Base-by-base conservation (phyloP, 2,113 vertebrate species). In the Hoplias malabaricus region DNA sequence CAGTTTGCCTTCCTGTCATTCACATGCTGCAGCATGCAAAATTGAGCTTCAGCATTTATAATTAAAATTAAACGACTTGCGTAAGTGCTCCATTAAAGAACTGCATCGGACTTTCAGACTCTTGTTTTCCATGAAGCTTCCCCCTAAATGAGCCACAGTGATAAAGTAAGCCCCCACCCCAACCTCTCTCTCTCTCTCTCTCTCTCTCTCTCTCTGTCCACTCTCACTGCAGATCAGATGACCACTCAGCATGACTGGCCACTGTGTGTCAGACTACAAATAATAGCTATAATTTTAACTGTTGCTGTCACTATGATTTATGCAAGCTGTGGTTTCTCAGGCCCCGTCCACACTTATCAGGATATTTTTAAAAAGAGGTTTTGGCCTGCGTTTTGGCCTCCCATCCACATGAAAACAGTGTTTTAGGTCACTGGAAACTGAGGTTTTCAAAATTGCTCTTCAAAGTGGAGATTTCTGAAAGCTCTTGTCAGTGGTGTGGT, bases 61-160 rank as follows among this genome's bases (percentile, higher is more conserved):
- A 82, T 84, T 77, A 69, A 82, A 74, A 33, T 59, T 29, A 23
- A 63, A 43, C 48, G 7, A 66, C 62, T 78, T 59, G 23, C 31
- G 50, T 75, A 80, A 76, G 38, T 33, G 48, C 46, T 59, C 43
- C 25, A 50, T 69, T 68, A 65, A 53, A 68, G 36, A 42, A 42
- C 46, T 42, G 43, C 61, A 62, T 57, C 21, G 12, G 16, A 69
- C 50, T 80, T 50, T 4, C 11, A 54, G 25, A 54, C 36, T 40
- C 19, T 33, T 71, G 48, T 79, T 79, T 69, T 38, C 43, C 10
- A n/a, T 21, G 21, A 76, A 72, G 68, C 29, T 5, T 65, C 46
- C 40, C 9, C 21, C 25, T n/a, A 16, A 46, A 59, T 7, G 21
- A 59, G 33, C 25, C 10, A 11, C 73, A 27, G 43, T 48, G 33